Conservation (phyloP, 2,797 vertebrate species). For the Cuniculus paca region DNA sequence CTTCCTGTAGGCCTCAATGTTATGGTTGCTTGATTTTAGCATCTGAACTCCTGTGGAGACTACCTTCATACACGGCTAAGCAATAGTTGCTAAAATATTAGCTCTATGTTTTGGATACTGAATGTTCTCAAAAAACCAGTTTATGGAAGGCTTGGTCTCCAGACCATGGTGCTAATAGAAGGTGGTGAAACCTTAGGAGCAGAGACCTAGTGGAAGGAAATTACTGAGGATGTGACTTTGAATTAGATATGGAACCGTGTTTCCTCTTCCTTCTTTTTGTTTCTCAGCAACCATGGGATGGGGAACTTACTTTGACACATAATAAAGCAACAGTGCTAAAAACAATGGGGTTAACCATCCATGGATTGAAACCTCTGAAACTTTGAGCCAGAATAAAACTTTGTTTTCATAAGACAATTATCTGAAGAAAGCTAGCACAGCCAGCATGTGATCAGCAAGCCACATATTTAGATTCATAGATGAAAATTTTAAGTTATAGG, state of each 20-base stretch:
- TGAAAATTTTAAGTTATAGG: conserved; percentile 10
- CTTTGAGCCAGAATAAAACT: background rate
- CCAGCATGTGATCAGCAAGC: background rate
- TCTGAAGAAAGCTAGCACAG: background rate
- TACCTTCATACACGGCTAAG: background rate
- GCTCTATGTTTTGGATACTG: background rate
- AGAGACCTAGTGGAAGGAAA: background rate
- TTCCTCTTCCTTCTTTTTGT: background rate
- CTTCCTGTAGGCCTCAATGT: background rate
- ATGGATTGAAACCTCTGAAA: background rate
- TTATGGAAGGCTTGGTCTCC: background rate
- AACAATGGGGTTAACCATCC: background rate
- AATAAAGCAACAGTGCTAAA: background rate
- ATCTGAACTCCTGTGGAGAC: background rate
- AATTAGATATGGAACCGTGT: background rate
- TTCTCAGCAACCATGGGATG: background rate
- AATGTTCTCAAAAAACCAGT: background rate
- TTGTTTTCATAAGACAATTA: background rate
- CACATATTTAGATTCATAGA: background rate
- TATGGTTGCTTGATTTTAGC: background rate
- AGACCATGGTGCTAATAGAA: background rate
- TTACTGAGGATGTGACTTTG: background rate
- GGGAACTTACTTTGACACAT: background rate
- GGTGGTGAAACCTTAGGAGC: background rate
- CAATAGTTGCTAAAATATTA: background rate